phyloP scores from a whole-genome alignment of 1,140 invertebrate genomes.

The Neodiprion virginianus region DNA sequence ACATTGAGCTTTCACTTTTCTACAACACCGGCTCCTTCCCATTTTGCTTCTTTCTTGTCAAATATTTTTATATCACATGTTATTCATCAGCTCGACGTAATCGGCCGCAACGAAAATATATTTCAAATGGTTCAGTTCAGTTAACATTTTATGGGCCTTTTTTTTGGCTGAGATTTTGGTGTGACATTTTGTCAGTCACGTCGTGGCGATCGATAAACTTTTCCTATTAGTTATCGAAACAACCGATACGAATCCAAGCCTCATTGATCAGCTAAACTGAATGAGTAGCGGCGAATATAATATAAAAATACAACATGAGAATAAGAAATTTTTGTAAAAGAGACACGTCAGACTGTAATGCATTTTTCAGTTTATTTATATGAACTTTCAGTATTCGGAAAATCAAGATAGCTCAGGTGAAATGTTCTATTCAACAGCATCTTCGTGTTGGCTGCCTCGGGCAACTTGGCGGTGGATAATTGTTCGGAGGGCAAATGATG shows the following conservation, averaged over 20 bases:
- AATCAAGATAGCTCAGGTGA: background rate
- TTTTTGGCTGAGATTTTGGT: background rate
- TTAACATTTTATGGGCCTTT: background rate
- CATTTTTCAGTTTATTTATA: background rate
- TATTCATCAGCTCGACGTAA: background rate
- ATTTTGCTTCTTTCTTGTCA: background rate
- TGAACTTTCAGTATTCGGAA: background rate
- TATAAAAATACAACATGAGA: too few species aligned
- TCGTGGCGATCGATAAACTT: background rate
- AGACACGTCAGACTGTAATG: too few species aligned
- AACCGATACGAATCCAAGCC: too few species aligned
- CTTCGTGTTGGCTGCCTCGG: slow-evolving; percentile 22
- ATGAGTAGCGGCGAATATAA: too few species aligned
- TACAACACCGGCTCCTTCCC: background rate
- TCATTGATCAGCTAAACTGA: too few species aligned
- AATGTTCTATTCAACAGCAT: slow-evolving; percentile 18
- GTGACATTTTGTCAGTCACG: background rate
- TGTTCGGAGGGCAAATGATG: background rate
- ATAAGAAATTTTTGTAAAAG: too few species aligned
- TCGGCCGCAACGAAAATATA: background rate
- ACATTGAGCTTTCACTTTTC: background rate
- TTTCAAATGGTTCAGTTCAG: background rate
- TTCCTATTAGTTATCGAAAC: background rate
- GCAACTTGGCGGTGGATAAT: slow-evolving; percentile 20
- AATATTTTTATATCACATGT: background rate